Percentiles rank a stretch among this genome's conserved stretches.
These are phyloP conservation scores for Mystacides longicornis DNA, from an alignment of 2,888 invertebrate genomes.

Conservation along the genomic window DNA sequence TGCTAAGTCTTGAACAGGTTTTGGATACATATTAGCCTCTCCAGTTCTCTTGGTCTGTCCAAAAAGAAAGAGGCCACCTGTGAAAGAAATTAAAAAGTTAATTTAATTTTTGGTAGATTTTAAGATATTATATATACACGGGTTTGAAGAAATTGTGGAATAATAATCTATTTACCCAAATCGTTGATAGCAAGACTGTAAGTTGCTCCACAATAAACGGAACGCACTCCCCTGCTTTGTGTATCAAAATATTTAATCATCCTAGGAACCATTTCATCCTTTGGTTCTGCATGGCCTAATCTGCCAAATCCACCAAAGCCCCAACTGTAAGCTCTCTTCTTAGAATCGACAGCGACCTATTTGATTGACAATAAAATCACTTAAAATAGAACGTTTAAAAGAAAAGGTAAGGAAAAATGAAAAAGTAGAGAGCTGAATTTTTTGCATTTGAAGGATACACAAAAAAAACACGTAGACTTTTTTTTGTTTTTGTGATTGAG, in stretches of 20 bases:
- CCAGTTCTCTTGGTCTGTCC: conserved; percentile 90
- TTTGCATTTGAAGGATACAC: too few relatives aligned
- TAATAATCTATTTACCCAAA: conserved; percentile 42
- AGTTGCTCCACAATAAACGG: conserved; percentile 77
- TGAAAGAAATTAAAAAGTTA: not conserved
- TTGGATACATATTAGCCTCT: conserved; percentile 95
- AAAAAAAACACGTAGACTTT: too few relatives aligned
- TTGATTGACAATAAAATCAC: too few relatives aligned
- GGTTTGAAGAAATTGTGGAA: too few relatives aligned
- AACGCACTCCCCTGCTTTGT: conserved; percentile 73
- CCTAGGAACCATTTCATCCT: conserved; percentile 82
- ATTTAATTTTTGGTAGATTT: too few relatives aligned
- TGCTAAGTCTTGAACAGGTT: conserved; percentile 86
- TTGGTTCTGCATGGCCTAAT: conserved; percentile 86
- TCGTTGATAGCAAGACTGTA: conserved; percentile 82
- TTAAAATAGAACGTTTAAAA: too few relatives aligned
- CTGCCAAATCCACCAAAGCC: conserved; percentile 94
- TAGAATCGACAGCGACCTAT: conserved; percentile 78
- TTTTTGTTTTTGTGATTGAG: too few relatives aligned
- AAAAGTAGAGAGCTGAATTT: too few relatives aligned
- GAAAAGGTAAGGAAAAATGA: too few relatives aligned
- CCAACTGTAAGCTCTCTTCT: conserved; percentile 88
- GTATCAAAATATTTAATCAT: conserved; percentile 84
- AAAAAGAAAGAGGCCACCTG: conserved; percentile 68
- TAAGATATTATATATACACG: too few relatives aligned